A percentile compares a stretch with the other conserved stretches of the same genome.
Evolutionary conservation across 2,797 vertebrate species (phyloP).

Genomic region (Fundulus diaphanus): DNA sequence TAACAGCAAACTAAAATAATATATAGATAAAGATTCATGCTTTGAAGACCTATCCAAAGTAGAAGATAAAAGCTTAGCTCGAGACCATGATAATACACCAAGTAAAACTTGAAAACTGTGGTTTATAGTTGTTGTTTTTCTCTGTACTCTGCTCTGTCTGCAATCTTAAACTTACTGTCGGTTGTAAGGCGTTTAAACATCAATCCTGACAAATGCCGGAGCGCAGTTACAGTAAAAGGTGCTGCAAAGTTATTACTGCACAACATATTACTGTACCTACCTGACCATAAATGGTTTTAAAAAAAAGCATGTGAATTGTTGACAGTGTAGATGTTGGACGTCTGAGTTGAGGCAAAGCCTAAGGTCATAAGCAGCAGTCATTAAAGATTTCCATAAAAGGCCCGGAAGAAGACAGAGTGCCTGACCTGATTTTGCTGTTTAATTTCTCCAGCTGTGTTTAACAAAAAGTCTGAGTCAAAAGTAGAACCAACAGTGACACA

Average conservation of each 20-base stretch:
- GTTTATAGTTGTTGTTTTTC: background rate
- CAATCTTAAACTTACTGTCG: background rate
- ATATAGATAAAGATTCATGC: too few relatives aligned
- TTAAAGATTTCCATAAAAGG: constrained; percentile 18
- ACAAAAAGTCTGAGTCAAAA: constrained; percentile 24
- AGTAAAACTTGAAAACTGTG: too few relatives aligned
- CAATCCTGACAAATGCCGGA: background rate
- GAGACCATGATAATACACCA: too few relatives aligned
- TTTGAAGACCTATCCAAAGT: too few relatives aligned
- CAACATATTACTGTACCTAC: background rate
- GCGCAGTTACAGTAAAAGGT: background rate
- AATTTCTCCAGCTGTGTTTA: constrained; percentile 46
- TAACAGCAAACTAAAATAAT: too few relatives aligned
- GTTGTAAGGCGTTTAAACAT: background rate
- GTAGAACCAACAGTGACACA: constrained; percentile 18
- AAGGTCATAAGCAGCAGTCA: constrained; percentile 12
- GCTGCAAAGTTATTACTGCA: background rate
- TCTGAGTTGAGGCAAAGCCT: constrained; percentile 6
- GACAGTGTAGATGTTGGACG: background rate
- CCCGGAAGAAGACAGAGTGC: constrained; percentile 18
- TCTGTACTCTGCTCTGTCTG: background rate
- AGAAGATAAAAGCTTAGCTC: too few relatives aligned
- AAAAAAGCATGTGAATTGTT: background rate
- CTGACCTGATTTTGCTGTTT: constrained; percentile 49
- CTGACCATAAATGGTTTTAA: background rate